phyloP scores from a whole-genome alignment of 2,797 vertebrate genomes.

The Liparis tanakae region DNA sequence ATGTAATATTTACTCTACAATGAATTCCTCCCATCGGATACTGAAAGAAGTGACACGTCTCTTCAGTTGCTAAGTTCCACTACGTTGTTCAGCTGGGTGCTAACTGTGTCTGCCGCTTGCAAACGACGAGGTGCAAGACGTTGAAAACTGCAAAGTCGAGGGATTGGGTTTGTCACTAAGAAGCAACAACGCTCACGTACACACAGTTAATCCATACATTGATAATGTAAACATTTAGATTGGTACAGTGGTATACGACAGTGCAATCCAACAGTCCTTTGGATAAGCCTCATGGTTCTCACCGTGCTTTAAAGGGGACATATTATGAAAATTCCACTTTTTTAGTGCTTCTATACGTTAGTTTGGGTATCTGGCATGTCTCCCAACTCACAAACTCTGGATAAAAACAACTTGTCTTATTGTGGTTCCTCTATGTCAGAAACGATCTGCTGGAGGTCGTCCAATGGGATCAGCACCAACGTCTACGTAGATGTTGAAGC shows the following conservation, averaged over 20 bases:
- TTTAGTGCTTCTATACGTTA: no score
- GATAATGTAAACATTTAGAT: not conserved
- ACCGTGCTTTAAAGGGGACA: no score
- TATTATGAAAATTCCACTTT: no score
- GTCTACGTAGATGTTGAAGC: no score
- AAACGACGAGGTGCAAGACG: not conserved
- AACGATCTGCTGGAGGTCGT: no score
- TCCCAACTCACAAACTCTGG: no score
- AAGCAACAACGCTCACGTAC: not conserved
- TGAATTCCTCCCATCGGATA: not conserved
- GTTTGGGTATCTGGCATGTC: no score
- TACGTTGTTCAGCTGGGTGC: not conserved
- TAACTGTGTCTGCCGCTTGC: not conserved
- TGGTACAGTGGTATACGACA: not conserved
- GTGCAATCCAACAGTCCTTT: not conserved
- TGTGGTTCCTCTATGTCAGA: no score
- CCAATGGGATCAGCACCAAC: no score
- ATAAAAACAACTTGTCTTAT: no score
- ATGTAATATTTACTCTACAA: not conserved
- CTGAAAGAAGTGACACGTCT: not conserved
- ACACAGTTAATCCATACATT: not conserved
- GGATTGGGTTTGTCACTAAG: not conserved
- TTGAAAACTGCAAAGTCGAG: not conserved
- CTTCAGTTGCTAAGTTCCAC: not conserved
- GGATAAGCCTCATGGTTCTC: not conserved